Evolutionary conservation across 2,113 vertebrate species (phyloP), one percentile per base, ranked within the genome.

Genomic region (Nestor notabilis): DNA sequence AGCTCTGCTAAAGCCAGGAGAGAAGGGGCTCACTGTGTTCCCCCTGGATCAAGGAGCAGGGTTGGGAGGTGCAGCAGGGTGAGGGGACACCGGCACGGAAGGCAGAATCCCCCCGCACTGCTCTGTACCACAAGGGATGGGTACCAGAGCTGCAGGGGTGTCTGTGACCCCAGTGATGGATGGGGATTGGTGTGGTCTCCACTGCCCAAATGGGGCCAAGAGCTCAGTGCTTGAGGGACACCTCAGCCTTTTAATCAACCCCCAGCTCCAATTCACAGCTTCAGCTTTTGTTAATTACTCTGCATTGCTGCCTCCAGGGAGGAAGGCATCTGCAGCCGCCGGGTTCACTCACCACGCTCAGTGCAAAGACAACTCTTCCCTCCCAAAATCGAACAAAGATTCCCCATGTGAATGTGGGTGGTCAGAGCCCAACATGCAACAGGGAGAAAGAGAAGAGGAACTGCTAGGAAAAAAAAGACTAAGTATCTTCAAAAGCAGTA

Each of bases 331-430:
- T 10, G 33, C 37, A 52, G 33, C 23, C 58, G 16, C 49, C 0
- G 0, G 2, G 2, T 28, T 43, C 39, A 41, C 31, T 47, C 69
- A 15, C 12, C 29, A 23, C 0, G 0, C 58, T 39, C 1, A 0
- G 49, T 15, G 10, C n/a, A 74, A 88, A 39, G 27, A 9, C 2
- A 7, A 13, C 53, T 49, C 71, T n/a, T n/a, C 55, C 47, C 53
- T 55, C 66, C 37, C 55, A 47, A 82, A 75, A 21, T 9, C 8
- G 11, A 58, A 23, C 31, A n/a, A 56, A 75, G 33, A 37, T 41
- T 60, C 53, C 60, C 88, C 20, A 1, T 2, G 5, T 17, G 39
- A 46, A 33, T 12, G 86, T 25, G 58, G 83, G 83, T 41, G 76
- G 92, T 60, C 89, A 92, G 46, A 90, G 71, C 58, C n/a, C 7